Evolutionary conservation across 2,113 vertebrate species (phyloP), one percentile per base, ranked within the genome.

Genomic region (Cololabis saira): DNA sequence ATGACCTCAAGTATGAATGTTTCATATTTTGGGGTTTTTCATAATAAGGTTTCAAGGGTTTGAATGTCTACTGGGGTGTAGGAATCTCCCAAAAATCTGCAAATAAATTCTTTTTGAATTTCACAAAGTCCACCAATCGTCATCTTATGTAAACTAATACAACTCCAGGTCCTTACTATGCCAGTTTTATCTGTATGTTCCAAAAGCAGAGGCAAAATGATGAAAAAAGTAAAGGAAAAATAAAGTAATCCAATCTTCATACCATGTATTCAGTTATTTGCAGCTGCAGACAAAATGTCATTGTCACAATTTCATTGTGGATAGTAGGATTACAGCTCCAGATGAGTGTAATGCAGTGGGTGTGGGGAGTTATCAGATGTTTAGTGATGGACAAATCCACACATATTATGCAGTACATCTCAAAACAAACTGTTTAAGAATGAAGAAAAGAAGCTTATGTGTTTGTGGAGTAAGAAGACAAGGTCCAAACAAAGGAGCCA

Each of bases 401-500:
- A 37, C 40, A 33, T 47, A 16, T 7, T 40, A 0, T 18, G 7
- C 7, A 14, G 2, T 27, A 17, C 12, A 22, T 16, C 53, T 50
- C 5, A 47, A 33, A 62, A 16, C 4, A 54, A 17, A 19, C 42
- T 3, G 14, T 51, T 50, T 50, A 55, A 44, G 27, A 71, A 19
- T 50, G 15, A 33, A 44, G 13, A 4, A 70, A 45, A 33, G 40
- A 11, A 33, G 43, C 43, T 33, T 19, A 1, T 1, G 15, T 13
- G 40, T 30, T 44, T 43, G 14, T 44, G 9, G 42, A 11, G 50
- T 9, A 10, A 16, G 21, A 37, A n/a, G 33, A 11, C 5, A 41
- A 66, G 47, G 21, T 60, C 30, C 58, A 50, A 40, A 67, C 41
- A 71, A 56, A 57, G 52, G 21, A 41, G 33, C 1, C 19, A 66